Evolutionary conservation across 1,140 invertebrate species (phyloP).

Genomic region (Dufourea novaeangliae): DNA sequence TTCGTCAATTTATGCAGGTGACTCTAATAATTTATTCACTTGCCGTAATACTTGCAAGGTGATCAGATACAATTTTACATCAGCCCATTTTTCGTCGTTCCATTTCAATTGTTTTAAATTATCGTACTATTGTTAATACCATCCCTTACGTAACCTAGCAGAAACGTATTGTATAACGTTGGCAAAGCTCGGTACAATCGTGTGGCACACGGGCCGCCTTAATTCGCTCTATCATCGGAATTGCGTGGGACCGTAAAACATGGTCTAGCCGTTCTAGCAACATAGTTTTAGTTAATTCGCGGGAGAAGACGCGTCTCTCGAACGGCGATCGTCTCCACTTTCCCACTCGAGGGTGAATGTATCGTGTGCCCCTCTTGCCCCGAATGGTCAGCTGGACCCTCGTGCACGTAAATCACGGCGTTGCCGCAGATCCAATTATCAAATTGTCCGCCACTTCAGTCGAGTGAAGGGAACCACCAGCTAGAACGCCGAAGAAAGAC

Average conservation of each 20-base stretch:
- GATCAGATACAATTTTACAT: no score
- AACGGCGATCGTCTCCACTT: constrained; percentile 56
- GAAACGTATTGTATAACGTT: no score
- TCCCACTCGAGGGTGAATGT: constrained; percentile 35
- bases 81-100: no score
- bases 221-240: constrained; percentile 49
- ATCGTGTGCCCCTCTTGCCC: constrained; percentile 44
- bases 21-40: no score
- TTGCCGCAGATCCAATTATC: constrained; percentile 77
- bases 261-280: constrained; percentile 59
- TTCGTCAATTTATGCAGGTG: no score
- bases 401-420: constrained; percentile 73
- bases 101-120: no score
- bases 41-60: no score
- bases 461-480: constrained; percentile 46
- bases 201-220: neutral
- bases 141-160: no score
- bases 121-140: no score
- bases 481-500: constrained; percentile 11
- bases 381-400: constrained; percentile 72
- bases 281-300: constrained; percentile 70
- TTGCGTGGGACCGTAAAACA: constrained; percentile 65
- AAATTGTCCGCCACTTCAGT: constrained; percentile 74
- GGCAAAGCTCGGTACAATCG: neutral
- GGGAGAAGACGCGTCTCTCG: constrained; percentile 45